Evolutionary conservation across 2,113 vertebrate genomes (phyloP).

Genomic region (Cyanocitta stelleri): DNA sequence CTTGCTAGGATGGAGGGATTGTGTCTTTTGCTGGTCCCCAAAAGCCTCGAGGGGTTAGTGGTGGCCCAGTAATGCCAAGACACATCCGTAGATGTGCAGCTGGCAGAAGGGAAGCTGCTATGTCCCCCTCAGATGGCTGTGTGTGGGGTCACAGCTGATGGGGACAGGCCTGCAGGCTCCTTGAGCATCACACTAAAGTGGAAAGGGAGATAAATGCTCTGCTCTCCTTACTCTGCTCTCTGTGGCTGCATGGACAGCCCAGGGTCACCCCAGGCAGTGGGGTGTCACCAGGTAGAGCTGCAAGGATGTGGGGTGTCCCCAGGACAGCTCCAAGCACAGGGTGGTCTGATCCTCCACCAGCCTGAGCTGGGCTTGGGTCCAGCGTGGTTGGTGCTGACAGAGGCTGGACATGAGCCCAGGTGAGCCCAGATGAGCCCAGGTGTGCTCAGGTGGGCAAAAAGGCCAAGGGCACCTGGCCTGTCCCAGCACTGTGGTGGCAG

Average conservation of each 20-base stretch:
- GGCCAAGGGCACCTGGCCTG: neutral
- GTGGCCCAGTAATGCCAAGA: neutral
- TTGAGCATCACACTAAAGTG: neutral
- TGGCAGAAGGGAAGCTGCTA: neutral
- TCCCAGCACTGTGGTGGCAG: neutral
- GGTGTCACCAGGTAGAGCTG: neutral
- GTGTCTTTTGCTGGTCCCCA: neutral
- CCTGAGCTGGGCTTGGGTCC: neutral
- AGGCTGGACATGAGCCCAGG: neutral
- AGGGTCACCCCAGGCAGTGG: fast-evolving
- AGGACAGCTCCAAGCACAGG: neutral
- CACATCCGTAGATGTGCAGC: neutral
- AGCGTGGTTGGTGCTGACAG: neutral
- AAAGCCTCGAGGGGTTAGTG: neutral
- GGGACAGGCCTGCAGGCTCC: neutral
- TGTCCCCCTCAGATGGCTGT: neutral
- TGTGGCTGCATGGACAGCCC: neutral
- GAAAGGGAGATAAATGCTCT: neutral
- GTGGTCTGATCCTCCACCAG: neutral
- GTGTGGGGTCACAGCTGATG: neutral
- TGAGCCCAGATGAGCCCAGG: neutral
- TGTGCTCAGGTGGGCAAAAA: neutral
- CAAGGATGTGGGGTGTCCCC: neutral
- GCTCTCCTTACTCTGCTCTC: neutral
- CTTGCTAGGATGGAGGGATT: neutral